These are phyloP conservation scores for Shargacucullia verbasci DNA, from an alignment of 2,888 invertebrate genomes.

Conservation along the genomic window DNA sequence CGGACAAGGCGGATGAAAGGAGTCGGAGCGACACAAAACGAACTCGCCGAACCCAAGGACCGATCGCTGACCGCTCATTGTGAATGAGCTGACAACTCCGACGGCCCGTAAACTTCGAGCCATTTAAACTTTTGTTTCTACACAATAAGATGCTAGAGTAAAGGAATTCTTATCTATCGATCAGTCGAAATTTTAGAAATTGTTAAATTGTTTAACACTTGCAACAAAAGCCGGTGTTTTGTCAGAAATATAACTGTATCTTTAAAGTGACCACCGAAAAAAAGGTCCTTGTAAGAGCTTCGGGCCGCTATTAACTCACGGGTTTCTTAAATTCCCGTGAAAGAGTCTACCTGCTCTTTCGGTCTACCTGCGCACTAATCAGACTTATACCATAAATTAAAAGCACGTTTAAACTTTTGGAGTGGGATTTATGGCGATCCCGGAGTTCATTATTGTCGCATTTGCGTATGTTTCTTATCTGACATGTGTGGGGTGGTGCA, in stretches of 20 bases:
- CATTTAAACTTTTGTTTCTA: constrained; percentile 57
- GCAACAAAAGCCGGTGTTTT: constrained; percentile 68
- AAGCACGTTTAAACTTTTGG: constrained; percentile 68
- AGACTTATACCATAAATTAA: constrained; percentile 81
- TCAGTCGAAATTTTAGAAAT: constrained; percentile 60
- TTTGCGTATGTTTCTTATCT: constrained; percentile 68
- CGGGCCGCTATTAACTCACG: constrained; percentile 55
- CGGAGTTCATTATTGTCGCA: constrained; percentile 78
- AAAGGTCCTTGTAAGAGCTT: constrained; percentile 60
- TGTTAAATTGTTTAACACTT: constrained; percentile 71
- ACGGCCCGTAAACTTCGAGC: constrained; percentile 52
- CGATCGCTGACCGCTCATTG: constrained; percentile 49
- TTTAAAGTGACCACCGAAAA: constrained; percentile 80
- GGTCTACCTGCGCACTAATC: constrained; percentile 81
- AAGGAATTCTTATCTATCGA: constrained; percentile 54
- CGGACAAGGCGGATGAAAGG: constrained; percentile 50
- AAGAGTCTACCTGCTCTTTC: constrained; percentile 76
- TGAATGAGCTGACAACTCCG: constrained; percentile 61
- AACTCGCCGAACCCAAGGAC: constrained; percentile 55
- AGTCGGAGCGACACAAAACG: constrained; percentile 49
- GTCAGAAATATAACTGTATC: constrained; percentile 76
- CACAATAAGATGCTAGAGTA: constrained; percentile 45
- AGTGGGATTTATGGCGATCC: constrained; percentile 74
- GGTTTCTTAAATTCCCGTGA: constrained; percentile 73
- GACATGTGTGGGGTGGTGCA: constrained; percentile 48